phyloP scores from a whole-genome alignment of 1,140 invertebrate species.

The Aphaenogaster floridana region DNA sequence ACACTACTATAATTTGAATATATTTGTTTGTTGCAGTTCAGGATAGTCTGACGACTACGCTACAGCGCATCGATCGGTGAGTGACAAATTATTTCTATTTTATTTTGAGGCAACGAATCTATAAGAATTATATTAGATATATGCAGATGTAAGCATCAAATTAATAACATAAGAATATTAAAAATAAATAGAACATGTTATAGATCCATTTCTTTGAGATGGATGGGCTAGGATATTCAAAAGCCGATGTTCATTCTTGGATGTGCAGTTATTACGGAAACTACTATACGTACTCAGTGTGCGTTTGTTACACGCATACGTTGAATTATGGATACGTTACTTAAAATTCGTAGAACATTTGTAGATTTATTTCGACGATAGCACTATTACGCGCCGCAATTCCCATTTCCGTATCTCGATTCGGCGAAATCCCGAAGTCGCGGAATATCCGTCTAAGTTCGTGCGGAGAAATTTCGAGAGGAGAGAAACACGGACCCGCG shows the following conservation, averaged over 20 bases:
- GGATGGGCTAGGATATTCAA: background rate
- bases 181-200: background rate
- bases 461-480: constrained; percentile 54
- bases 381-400: constrained; percentile 7
- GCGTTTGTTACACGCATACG: background rate
- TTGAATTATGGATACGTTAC: background rate
- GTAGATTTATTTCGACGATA: constrained; percentile 37
- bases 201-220: background rate
- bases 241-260: background rate
- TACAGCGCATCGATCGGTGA: background rate
- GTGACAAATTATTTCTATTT: constrained; percentile 1
- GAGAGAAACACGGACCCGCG: background rate
- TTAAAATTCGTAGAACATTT: constrained; percentile 5
- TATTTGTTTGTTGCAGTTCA: constrained; percentile 12
- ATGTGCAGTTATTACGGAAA: background rate
- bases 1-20: background rate
- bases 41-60: background rate
- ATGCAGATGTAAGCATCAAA: background rate
- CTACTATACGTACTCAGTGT: background rate
- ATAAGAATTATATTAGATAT: background rate
- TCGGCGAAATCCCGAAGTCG: constrained; percentile 33
- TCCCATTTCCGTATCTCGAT: constrained; percentile 41
- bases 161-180: constrained; percentile 15
- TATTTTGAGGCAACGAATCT: background rate
- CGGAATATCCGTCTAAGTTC: constrained; percentile 52